Base-by-base conservation (phyloP, 2,888 invertebrate species). In the Suillia variegata region DNA sequence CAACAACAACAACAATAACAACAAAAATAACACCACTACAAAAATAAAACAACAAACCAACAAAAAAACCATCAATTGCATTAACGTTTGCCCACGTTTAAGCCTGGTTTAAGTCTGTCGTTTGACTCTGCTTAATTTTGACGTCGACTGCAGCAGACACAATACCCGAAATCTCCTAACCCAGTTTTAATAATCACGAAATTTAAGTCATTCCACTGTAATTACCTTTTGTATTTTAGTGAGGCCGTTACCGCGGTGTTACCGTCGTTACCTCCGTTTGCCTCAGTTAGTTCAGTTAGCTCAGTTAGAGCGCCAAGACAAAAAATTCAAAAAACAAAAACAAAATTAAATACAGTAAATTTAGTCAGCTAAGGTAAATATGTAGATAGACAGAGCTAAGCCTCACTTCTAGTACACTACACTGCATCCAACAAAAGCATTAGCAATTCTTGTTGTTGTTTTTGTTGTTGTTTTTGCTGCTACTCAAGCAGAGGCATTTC, bases 161-260 rank as follows among this genome's bases (percentile, higher is more conserved):
- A 24, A 48, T 18, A n/a, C 8, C 26, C 21, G 24, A 57, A 62
- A 50, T 51, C 64, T 66, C 62, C 73, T 73, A 74, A 73, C 75
- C 74, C 68, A 74, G 68, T 75, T 75, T 72, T 67, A 65, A 68
- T 68, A 70, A 73, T 69, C 74, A 75, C 74, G 74, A 75, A 70
- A 68, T 70, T 68, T 67, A 72, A 72, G 73, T 72, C 67, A 65
- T 64, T 66, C 59, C 61, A 64, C 64, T 67, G 68, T 75, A 74
- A 74, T 75, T 75, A 73, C 69, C 67, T 68, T 68, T 71, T 69
- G 63, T 62, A 69, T 69, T 69, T 66, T 51, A 55, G n/a, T n/a
- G n/a, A n/a, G n/a, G n/a, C n/a, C n/a, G n/a, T n/a, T n/a, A n/a
- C n/a, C n/a, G n/a, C n/a, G n/a, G n/a, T n/a, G n/a, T n/a, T n/a